These are phyloP conservation scores for Elysia crispata DNA, from an alignment of 2,888 invertebrate genomes.

Conservation along the genomic window DNA sequence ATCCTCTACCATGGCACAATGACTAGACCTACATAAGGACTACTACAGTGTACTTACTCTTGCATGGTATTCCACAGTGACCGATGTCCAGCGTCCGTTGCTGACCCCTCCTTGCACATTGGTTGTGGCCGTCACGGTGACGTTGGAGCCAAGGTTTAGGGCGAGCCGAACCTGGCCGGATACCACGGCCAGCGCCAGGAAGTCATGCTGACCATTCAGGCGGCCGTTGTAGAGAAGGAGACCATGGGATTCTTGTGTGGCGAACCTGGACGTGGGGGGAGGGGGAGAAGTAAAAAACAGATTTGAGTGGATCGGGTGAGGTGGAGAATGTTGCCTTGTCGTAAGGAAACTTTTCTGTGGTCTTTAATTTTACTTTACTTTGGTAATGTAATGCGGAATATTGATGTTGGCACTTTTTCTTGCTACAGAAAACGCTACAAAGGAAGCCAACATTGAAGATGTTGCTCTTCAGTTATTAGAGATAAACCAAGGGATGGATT, in stretches of 20 bases:
- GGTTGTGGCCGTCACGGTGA: slow-evolving; percentile 78
- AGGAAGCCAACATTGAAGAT: too few species aligned
- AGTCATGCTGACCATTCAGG: slow-evolving; percentile 96
- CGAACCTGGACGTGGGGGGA: slow-evolving; percentile 83
- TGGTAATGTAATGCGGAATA: too few species aligned
- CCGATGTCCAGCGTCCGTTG: slow-evolving; percentile 94
- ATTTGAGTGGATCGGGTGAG: too few species aligned
- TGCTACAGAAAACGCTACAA: too few species aligned
- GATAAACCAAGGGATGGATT: too few species aligned
- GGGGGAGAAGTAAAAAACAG: too few species aligned
- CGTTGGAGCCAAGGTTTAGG: slow-evolving; percentile 89
- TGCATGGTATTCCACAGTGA: slow-evolving; percentile 90
- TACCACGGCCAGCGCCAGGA: slow-evolving; percentile 91
- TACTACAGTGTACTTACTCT: slow-evolving; percentile 79
- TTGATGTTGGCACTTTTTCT: too few species aligned
- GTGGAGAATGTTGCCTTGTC: too few species aligned
- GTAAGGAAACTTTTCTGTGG: too few species aligned
- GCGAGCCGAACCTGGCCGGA: slow-evolving; percentile 87
- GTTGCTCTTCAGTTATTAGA: too few species aligned
- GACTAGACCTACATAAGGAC: not conserved
- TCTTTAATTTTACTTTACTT: too few species aligned
- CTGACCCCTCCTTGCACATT: slow-evolving; percentile 86
- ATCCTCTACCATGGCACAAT: too few species aligned
- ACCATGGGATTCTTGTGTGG: slow-evolving; percentile 90
- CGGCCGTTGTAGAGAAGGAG: slow-evolving; percentile 95